Base-by-base conservation (phyloP, 2,797 vertebrate genomes). In the Aulostomus chinensis region DNA sequence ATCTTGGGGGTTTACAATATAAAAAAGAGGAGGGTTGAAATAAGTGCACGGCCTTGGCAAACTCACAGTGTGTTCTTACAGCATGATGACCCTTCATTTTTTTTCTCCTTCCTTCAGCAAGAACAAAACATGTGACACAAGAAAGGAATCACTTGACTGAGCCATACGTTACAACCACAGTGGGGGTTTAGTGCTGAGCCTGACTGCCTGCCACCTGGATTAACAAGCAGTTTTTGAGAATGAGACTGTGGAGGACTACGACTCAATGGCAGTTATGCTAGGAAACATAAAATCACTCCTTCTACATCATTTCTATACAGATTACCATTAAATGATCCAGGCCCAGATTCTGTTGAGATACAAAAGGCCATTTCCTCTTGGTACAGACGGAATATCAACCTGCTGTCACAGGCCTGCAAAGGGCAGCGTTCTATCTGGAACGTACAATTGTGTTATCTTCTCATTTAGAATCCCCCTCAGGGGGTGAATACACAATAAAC, bases 391-490 rank as follows among this genome's bases (percentile, higher is more conserved):
- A 29, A 41, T 47, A 81, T 63, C n/a, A 73, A 77, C 56, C 78
- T 33, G 40, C 64, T 79, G 68, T 71, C 58, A 58, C 24, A 60
- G 67, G 15, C 62, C 67, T 76, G 42, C 64, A 91, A 92, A 93
- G 81, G 84, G 48, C 90, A 89, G 86, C 65, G 47, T 15, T 36
- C 68, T 71, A 53, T 63, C 72, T 76, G 54, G 64, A 59, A 81
- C 62, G 91, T 41, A 67, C 40, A 49, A 93, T 90, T 86, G 56
- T 25, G 72, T 93, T 91, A 94, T 84, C 79, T 81, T 78, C 73
- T 68, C 73, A 87, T 93, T 85, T 80, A 74, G 73, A 51, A 70
- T 62, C 65, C 73, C 87, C 83, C 91, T 78, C 49, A 64, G 73
- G 85, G 45, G 89, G 64, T 68, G 81, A 87, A 73, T 68, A 81